A percentile compares a stretch with the other conserved stretches of the same genome.
phyloP scores from a whole-genome alignment of 2,888 invertebrate genomes.

The Hartigia nigra region DNA sequence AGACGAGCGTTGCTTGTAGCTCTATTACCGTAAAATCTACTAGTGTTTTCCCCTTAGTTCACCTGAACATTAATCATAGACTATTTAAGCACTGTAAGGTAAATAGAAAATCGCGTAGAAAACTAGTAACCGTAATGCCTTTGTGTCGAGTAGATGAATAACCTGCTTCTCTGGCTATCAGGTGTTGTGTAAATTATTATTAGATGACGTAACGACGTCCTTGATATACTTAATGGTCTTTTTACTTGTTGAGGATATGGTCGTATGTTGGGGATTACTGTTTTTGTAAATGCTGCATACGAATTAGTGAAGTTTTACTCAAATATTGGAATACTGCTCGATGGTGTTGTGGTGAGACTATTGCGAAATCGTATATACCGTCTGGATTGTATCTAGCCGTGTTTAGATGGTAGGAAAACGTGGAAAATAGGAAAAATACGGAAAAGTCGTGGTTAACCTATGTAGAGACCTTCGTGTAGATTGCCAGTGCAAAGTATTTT shows the following conservation, averaged over 20 bases:
- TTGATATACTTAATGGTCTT: neutral
- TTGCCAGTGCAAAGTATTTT: neutral
- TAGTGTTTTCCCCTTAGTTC: neutral
- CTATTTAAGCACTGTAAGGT: neutral
- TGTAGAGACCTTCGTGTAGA: neutral
- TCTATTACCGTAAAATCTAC: neutral
- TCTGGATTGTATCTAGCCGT: neutral
- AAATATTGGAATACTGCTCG: neutral
- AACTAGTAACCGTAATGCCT: neutral
- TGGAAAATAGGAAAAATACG: neutral
- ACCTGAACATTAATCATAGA: neutral
- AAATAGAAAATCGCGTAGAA: neutral
- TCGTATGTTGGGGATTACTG: neutral
- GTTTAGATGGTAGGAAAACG: neutral
- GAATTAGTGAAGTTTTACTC: neutral
- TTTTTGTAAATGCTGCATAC: neutral
- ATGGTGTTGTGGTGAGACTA: neutral
- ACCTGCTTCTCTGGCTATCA: neutral
- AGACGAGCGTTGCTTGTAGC: slow-evolving; percentile 49
- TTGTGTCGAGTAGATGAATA: neutral
- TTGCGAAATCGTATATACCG: neutral
- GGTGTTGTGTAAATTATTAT: no score
- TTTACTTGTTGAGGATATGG: neutral
- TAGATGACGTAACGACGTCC: neutral
- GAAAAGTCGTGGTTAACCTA: neutral